Evolutionary conservation across 2,113 vertebrate species (phyloP).

Genomic region (Dromiciops gliroides): DNA sequence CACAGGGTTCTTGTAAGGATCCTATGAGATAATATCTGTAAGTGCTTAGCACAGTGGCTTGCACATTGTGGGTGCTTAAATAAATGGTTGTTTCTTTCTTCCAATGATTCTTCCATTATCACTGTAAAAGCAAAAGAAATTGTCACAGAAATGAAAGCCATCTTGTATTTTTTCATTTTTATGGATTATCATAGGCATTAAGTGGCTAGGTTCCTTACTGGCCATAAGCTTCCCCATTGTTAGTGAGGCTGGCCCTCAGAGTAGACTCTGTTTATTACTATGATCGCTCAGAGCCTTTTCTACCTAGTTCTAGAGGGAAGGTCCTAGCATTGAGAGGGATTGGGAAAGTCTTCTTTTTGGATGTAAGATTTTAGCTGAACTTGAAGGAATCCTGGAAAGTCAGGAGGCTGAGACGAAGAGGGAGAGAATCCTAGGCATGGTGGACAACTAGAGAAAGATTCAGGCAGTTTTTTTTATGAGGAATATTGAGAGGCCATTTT

Average conservation of each 20-base stretch:
- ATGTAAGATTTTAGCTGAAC: background rate
- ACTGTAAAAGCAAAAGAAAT: too few relatives aligned
- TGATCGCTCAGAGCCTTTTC: background rate
- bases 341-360: background rate
- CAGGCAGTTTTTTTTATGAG: background rate
- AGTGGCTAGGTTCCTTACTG: background rate
- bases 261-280: background rate
- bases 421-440: background rate
- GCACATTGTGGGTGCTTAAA: background rate
- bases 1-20: slow-evolving; percentile 29
- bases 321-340: background rate
- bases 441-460: background rate
- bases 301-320: background rate
- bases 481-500: background rate
- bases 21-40: slow-evolving; percentile 19
- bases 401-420: background rate
- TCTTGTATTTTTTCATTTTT: background rate
- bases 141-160: too few relatives aligned
- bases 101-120: too few relatives aligned
- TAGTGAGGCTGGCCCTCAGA: background rate
- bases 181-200: background rate
- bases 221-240: background rate
- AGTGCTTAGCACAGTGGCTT: background rate
- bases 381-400: background rate
- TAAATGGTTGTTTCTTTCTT: background rate